Conservation (phyloP, 2,113 vertebrate genomes). For the Nothoprocta pentlandii region DNA sequence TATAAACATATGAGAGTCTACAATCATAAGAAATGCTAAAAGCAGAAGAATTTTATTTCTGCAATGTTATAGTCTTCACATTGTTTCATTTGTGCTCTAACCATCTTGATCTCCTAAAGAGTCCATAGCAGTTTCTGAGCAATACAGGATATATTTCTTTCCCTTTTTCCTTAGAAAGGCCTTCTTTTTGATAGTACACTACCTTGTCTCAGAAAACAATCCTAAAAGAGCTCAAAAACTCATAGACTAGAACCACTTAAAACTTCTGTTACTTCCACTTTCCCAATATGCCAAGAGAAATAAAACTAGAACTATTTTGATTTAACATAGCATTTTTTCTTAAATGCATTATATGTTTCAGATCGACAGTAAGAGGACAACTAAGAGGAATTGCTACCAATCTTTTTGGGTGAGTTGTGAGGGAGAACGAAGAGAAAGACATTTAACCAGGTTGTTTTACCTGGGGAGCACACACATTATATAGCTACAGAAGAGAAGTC, state of each 20-base stretch:
- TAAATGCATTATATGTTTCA: background rate
- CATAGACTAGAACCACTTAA: background rate
- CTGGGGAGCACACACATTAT: background rate
- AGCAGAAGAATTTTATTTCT: background rate
- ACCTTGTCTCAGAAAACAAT: background rate
- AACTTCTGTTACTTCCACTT: background rate
- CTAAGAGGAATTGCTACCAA: background rate
- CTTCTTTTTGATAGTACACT: background rate
- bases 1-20: background rate
- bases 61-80: background rate
- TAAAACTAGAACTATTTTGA: background rate
- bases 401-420: background rate
- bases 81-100: background rate
- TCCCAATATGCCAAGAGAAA: background rate
- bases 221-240: background rate
- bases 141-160: background rate
- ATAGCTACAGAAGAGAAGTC: background rate
- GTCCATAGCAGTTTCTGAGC: background rate
- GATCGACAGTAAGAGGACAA: background rate
- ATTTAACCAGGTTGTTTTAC: background rate
- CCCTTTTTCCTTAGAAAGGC: background rate
- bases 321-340: background rate
- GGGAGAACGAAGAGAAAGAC: fast-evolving
- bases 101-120: background rate
- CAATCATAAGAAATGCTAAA: background rate